phyloP scores from a whole-genome alignment of 1,140 invertebrate genomes.

The Cherax destructor region DNA sequence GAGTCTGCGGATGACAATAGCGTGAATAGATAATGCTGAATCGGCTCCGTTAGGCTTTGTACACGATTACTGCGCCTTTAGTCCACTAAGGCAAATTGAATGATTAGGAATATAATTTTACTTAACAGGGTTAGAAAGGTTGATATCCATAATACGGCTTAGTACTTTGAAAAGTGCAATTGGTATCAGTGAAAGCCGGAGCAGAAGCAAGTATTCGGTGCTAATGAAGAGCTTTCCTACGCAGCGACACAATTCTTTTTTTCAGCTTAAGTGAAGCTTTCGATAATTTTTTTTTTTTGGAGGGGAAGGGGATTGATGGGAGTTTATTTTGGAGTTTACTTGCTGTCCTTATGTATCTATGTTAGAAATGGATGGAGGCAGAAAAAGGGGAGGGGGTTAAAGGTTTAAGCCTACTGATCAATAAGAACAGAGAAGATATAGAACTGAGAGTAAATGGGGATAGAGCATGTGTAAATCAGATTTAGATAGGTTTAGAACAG shows the following conservation, averaged over 20 bases:
- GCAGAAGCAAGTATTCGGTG: not conserved
- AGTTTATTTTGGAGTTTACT: not conserved
- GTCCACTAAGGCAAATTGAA: slow-evolving; percentile 45
- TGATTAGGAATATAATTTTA: slow-evolving; percentile 58
- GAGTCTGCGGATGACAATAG: slow-evolving; percentile 16
- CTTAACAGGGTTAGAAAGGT: slow-evolving; percentile 42
- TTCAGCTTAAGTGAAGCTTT: not conserved
- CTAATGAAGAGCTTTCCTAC: not conserved
- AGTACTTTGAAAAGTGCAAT: slow-evolving; percentile 17
- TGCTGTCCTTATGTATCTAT: not conserved
- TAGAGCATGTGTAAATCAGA: too few relatives aligned
- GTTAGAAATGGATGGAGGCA: not conserved
- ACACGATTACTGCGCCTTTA: slow-evolving; percentile 44
- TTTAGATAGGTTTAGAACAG: too few relatives aligned
- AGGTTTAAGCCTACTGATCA: too few relatives aligned
- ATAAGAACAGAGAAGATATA: too few relatives aligned
- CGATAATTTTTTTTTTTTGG: not conserved
- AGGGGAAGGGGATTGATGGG: too few relatives aligned
- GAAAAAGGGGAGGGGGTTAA: too few relatives aligned
- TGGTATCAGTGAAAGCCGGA: not conserved
- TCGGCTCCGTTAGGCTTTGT: slow-evolving; percentile 37
- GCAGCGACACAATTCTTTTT: not conserved
- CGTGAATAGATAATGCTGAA: slow-evolving; percentile 49
- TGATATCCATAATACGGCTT: slow-evolving; percentile 52
- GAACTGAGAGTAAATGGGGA: too few relatives aligned